Evolutionary conservation across 2,888 invertebrate species (phyloP).

Genomic region (Escarpia spicata): DNA sequence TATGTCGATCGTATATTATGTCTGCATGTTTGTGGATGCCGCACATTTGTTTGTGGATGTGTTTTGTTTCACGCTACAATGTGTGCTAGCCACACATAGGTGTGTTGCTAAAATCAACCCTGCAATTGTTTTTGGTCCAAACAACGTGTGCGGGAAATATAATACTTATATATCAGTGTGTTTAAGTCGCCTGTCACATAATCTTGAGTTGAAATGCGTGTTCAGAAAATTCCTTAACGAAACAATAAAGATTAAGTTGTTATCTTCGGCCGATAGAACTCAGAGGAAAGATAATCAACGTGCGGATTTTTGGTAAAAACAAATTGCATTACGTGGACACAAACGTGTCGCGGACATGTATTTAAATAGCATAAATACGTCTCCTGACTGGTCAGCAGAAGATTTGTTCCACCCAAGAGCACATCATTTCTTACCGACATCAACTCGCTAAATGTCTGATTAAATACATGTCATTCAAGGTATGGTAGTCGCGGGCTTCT

Average conservation of each 20-base stretch:
- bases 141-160: background rate
- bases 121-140: background rate
- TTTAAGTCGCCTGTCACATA: background rate
- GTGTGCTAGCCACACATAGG: background rate
- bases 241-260: too few species aligned
- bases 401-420: background rate
- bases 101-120: background rate
- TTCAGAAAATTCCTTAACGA: background rate
- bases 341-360: background rate
- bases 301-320: background rate
- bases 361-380: background rate
- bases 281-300: background rate
- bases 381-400: background rate
- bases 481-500: background rate
- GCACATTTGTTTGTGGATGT: background rate
- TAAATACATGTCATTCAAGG: background rate
- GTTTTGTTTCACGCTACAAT: background rate
- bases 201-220: background rate
- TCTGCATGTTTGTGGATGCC: background rate
- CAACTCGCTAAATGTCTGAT: background rate
- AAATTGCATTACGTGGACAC: background rate
- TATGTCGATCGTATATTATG: background rate
- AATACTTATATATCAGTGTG: background rate
- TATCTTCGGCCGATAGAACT: background rate
- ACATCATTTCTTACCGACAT: background rate